Percentiles rank a stretch among this genome's conserved stretches.
Conservation (phyloP, 2,113 vertebrate genomes). For the Cisticola juncidis region DNA sequence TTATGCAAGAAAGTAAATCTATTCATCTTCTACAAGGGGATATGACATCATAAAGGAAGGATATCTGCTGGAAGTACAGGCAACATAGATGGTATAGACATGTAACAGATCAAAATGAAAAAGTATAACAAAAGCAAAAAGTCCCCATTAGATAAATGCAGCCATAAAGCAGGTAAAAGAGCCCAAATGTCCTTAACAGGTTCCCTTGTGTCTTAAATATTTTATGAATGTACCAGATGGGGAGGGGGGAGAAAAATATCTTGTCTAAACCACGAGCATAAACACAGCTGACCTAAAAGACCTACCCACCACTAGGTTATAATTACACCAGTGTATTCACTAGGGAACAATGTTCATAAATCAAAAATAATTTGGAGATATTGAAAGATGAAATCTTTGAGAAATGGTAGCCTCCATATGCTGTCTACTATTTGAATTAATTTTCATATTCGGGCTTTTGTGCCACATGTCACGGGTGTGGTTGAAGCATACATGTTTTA, state of each 20-base stretch:
- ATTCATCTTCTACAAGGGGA: background rate
- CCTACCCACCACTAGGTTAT: background rate
- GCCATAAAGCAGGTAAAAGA: background rate
- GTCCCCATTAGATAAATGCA: background rate
- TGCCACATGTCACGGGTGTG: background rate
- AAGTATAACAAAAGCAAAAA: background rate
- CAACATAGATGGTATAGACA: background rate
- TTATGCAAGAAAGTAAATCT: background rate
- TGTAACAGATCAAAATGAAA: background rate
- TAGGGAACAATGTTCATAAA: background rate
- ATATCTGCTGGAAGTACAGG: background rate
- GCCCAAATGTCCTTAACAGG: background rate
- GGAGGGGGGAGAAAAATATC: background rate
- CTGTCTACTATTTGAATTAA: background rate
- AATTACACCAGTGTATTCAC: background rate
- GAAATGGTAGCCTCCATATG: background rate
- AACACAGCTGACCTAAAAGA: constrained; percentile 40
- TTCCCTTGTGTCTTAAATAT: constrained; percentile 46
- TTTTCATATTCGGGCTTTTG: background rate
- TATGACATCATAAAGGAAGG: background rate
- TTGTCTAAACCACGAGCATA: background rate
- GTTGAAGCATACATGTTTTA: background rate
- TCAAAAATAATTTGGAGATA: constrained; percentile 1
- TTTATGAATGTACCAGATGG: constrained; percentile 60
- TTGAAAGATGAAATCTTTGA: background rate